Base-by-base conservation (phyloP, 2,888 invertebrate genomes). In the Caenorhabditis becei region DNA sequence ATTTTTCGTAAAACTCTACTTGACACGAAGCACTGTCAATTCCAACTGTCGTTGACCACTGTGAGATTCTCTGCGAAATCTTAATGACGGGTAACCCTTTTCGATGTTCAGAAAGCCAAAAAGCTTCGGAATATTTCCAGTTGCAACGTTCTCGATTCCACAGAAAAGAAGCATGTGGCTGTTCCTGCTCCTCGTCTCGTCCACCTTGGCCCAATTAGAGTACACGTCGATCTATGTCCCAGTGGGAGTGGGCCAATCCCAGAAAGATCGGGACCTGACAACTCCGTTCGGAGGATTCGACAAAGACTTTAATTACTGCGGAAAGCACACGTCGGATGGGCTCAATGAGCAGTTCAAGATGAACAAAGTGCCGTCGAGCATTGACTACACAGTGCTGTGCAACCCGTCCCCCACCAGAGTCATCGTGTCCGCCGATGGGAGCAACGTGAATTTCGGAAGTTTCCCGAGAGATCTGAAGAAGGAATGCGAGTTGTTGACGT, bases 401-500 rank as follows among this genome's bases (percentile, higher is more conserved):
- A 23, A 35, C 3, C 58, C 58, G 20, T 2, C 28, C 2, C 58
- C 58, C 35, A 37, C 35, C 1, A 18, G 58, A 20, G 20, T 58
- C 20, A 35, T 58, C 10, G 2, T 56, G 2, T 28, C 32, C 20
- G 58, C 1, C 1, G 7, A 18, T 0, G 32, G 32, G 7, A 32
- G 16, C 23, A 18, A 8, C 1, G 58, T n/a, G n/a, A n/a, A 58
- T 11, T 66, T 66, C 14, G 63, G n/a, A 0, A 8, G 10, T 14
- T 63, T 63, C 44, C 10, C 24, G 16, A 28, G 62, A 14, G 53
- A 72, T 32, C 24, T 56, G 11, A 44, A 18, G 4, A 20, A 32
- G 16, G 71, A 72, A 14, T 72, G 71, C 24, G 71, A 72, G 23
- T 14, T 56, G 26, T 23, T 72, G 23, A 28, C 28, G 4, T 72